Evolutionary conservation across 2,113 vertebrate genomes (phyloP), one percentile per base, ranked within the genome.

Genomic region (Philantomba maxwellii): DNA sequence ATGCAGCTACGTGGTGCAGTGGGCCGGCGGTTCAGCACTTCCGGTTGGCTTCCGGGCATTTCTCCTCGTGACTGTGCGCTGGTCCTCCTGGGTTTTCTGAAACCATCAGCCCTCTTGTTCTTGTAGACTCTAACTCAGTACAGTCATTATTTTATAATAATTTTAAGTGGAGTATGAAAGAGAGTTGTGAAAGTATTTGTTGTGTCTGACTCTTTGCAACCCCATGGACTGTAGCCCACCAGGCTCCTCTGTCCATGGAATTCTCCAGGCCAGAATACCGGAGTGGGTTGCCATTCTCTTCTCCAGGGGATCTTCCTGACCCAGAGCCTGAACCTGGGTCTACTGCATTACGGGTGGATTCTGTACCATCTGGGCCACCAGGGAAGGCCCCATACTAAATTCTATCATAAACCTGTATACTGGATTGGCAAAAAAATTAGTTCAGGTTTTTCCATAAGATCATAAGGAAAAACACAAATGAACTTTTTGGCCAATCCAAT

Each of bases 1-100:
- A 25, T 7, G 39, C 12, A 7, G 21, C 47, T 4, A 2, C 5
- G 1, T 9, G 14, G 47, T 21, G 3, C 16, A 12, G n/a, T 1
- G 3, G 53, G 30, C 7, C 15, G 0, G 23, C 2, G 36, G 25
- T 2, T 21, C 47, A 11, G 11, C 53, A 19, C 43, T n/a, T 49
- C 86, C 1, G 15, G 3, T 4, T 33, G 19, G 43, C 30, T 45
- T 14, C 64, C 16, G 2, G 66, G 49, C 43, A 5, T 19, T 25
- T 17, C 33, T 58, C 78, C 26, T 3, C 2, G 0, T 3, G 2
- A 25, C 0, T 16, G 14, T 17, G 17, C 14, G 13, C 25, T 53
- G 36, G 64, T 19, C 43, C 26, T 39, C 25, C 80, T 5, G 30
- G 43, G 33, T 21, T 8, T 51, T 17, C 49, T 39, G 8, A 58